These are phyloP conservation scores for Hemibagrus guttatus DNA, from an alignment of 2,797 vertebrate genomes.

Conservation along the genomic window DNA sequence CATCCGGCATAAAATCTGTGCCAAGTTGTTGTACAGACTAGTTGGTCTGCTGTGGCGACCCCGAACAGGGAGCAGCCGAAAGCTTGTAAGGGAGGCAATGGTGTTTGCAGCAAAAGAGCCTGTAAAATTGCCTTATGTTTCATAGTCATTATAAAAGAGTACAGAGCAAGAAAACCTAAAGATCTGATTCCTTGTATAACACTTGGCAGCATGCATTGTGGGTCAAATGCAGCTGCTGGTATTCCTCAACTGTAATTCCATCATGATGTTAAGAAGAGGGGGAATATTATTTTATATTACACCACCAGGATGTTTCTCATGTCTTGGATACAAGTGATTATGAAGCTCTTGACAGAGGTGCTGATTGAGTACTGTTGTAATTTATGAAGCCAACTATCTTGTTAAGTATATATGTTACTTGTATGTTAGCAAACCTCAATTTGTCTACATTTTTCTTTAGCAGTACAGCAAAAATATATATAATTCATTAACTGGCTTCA, in stretches of 20 bases:
- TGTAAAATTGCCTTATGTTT: slow-evolving; percentile 13
- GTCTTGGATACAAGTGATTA: slow-evolving; percentile 15
- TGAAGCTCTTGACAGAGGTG: background rate
- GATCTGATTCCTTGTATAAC: background rate
- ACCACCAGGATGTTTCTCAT: background rate
- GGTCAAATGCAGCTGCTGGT: slow-evolving; percentile 16
- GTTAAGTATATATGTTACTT: background rate
- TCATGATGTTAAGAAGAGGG: background rate
- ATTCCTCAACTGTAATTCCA: background rate
- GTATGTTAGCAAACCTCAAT: background rate
- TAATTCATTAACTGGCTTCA: background rate
- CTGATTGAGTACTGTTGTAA: background rate
- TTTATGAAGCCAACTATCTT: background rate
- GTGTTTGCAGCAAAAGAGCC: background rate
- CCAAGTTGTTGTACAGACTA: too few species aligned
- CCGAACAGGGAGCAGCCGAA: too few species aligned
- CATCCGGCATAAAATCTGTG: too few species aligned
- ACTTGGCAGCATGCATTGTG: background rate
- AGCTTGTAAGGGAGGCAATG: background rate
- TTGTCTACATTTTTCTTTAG: background rate
- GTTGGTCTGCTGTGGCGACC: too few species aligned
- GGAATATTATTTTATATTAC: slow-evolving; percentile 14
- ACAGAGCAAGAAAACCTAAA: slow-evolving; percentile 17
- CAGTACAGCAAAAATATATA: background rate
- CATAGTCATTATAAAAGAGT: slow-evolving; percentile 1